These are phyloP conservation scores for Ectemnius continuus DNA, from an alignment of 2,888 invertebrate species.

Conservation along the genomic window DNA sequence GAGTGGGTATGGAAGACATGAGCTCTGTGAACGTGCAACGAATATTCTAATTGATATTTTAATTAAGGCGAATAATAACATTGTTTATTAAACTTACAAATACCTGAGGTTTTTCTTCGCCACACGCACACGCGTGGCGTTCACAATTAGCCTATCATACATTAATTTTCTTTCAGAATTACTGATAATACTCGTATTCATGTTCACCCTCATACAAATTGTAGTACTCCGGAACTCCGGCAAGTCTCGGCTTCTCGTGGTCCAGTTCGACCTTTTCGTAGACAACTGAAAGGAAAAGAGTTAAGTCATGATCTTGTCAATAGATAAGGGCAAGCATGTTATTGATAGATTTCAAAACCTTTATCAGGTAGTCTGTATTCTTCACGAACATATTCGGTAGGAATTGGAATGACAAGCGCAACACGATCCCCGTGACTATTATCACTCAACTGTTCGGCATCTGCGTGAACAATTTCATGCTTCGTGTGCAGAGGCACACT, in stretches of 20 bases:
- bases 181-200: constrained; percentile 54
- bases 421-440: constrained; percentile 11
- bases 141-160: neutral
- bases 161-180: constrained; percentile 8
- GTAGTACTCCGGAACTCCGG: constrained; percentile 38
- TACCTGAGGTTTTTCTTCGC: constrained; percentile 15
- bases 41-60: constrained; percentile 7
- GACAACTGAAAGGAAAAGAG: constrained; percentile 17
- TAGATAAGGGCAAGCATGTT: neutral
- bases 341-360: neutral
- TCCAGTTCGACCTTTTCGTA: constrained; percentile 22
- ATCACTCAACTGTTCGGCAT: neutral
- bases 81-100: neutral
- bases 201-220: constrained; percentile 46
- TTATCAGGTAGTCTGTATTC: neutral
- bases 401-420: neutral
- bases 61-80: constrained; percentile 4
- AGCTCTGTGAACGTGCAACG: constrained; percentile 7
- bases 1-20: neutral
- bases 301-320: neutral
- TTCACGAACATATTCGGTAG: neutral
- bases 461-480: constrained; percentile 44
- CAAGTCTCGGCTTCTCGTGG: constrained; percentile 43
- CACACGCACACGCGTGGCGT: neutral
- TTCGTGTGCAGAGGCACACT: constrained; percentile 61